Conservation (phyloP, 2,797 vertebrate species). For the Tenualosa ilisha region DNA sequence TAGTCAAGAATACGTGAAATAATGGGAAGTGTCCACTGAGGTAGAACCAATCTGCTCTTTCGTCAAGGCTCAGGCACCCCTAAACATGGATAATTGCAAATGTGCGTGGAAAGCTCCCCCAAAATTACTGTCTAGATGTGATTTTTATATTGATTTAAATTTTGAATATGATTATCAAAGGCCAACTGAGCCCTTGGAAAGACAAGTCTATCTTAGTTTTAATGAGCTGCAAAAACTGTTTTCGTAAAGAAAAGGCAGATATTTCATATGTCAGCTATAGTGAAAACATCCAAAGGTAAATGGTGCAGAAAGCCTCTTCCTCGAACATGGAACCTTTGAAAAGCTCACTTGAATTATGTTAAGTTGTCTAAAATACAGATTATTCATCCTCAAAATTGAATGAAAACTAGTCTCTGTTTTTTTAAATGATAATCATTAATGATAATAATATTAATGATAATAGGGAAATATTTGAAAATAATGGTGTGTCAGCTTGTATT, state of each 20-base stretch:
- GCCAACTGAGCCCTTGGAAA: not conserved
- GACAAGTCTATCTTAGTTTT: not conserved
- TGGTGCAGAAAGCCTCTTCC: not conserved
- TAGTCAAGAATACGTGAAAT: constrained; percentile 81
- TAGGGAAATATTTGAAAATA: too few relatives aligned
- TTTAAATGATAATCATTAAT: too few relatives aligned
- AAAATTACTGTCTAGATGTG: not conserved
- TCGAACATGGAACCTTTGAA: not conserved
- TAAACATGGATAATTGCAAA: constrained; percentile 42
- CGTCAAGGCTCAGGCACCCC: constrained; percentile 65
- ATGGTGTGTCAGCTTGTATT: not conserved
- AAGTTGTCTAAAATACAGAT: not conserved
- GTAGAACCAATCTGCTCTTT: constrained; percentile 73
- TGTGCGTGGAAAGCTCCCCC: not conserved
- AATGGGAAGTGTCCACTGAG: constrained; percentile 67
- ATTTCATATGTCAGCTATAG: not conserved
- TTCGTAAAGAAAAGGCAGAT: not conserved
- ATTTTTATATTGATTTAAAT: constrained; percentile 26
- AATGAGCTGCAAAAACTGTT: not conserved
- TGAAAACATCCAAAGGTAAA: not conserved
- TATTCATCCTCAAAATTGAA: constrained; percentile 2
- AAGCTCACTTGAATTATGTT: not conserved
- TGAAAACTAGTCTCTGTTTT: not conserved
- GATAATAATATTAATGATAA: too few relatives aligned
- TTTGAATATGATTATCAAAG: constrained; percentile 16